Percentiles rank a stretch among this genome's conserved stretches.
Evolutionary conservation across 2,113 vertebrate species (phyloP).

Genomic region (Lipotes vexillifer): DNA sequence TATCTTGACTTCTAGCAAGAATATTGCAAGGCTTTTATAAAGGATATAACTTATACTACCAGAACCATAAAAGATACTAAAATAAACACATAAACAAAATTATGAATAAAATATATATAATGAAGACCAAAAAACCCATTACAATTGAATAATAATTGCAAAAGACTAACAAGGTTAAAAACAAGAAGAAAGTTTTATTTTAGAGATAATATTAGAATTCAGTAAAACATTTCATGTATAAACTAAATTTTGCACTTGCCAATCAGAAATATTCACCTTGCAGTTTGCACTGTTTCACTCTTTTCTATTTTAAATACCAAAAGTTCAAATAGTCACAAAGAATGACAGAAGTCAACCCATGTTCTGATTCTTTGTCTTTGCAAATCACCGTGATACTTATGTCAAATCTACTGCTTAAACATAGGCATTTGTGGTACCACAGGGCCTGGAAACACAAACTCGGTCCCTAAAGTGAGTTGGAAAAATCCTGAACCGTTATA

Average conservation of each 20-base stretch:
- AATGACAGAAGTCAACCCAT: background rate
- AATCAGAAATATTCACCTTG: background rate
- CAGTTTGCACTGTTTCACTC: background rate
- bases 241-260: background rate
- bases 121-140: too few species aligned
- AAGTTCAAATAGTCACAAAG: background rate
- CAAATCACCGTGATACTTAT: background rate
- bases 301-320: background rate
- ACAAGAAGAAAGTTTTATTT: background rate
- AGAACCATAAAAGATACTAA: background rate
- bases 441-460: background rate
- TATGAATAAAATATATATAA: background rate
- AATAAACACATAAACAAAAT: background rate
- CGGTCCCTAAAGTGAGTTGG: background rate
- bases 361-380: background rate
- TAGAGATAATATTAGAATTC: background rate
- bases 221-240: background rate
- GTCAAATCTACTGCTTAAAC: background rate
- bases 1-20: background rate
- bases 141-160: background rate
- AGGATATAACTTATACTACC: background rate
- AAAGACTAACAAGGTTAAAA: background rate
- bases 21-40: background rate
- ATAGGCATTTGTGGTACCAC: background rate
- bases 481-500: background rate